These are phyloP conservation scores for Bombus confusus DNA, from an alignment of 1,140 invertebrate species.

Conservation along the genomic window DNA sequence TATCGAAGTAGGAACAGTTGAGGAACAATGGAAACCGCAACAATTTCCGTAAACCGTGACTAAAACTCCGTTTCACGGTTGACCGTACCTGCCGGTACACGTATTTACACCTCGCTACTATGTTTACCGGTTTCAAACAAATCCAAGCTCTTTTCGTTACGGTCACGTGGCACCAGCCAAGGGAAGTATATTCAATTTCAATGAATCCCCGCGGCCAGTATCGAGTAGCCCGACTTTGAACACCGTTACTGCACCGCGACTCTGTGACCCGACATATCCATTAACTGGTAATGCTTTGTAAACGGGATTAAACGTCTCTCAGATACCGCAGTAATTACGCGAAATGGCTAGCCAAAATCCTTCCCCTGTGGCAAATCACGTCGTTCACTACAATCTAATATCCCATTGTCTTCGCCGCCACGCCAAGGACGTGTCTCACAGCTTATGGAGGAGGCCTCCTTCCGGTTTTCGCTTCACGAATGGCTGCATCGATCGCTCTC, in stretches of 20 bases:
- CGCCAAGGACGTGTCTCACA: constrained; percentile 2
- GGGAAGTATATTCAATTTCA: constrained; percentile 46
- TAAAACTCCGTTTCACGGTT: not conserved
- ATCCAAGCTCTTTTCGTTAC: not conserved
- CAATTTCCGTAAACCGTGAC: not conserved
- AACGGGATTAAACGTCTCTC: constrained; percentile 62
- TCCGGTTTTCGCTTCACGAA: not conserved
- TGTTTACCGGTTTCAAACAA: constrained; percentile 21
- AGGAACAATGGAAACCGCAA: not conserved
- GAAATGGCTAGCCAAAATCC: constrained; percentile 56
- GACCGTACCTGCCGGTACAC: not conserved
- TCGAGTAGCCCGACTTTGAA: constrained; percentile 17
- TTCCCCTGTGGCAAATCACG: constrained; percentile 56
- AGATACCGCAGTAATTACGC: constrained; percentile 64
- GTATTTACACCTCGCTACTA: constrained; percentile 1
- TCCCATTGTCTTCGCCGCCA: constrained; percentile 33
- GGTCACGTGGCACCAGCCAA: not conserved
- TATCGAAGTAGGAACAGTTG: not conserved
- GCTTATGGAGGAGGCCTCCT: not conserved
- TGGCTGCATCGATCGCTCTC: not conserved
- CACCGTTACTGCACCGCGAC: constrained; percentile 18
- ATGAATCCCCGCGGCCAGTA: constrained; percentile 5
- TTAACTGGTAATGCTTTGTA: constrained; percentile 69
- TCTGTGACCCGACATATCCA: constrained; percentile 54
- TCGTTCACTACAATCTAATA: constrained; percentile 44